Conservation (phyloP, 2,797 vertebrate genomes). For the Squalus acanthias region DNA sequence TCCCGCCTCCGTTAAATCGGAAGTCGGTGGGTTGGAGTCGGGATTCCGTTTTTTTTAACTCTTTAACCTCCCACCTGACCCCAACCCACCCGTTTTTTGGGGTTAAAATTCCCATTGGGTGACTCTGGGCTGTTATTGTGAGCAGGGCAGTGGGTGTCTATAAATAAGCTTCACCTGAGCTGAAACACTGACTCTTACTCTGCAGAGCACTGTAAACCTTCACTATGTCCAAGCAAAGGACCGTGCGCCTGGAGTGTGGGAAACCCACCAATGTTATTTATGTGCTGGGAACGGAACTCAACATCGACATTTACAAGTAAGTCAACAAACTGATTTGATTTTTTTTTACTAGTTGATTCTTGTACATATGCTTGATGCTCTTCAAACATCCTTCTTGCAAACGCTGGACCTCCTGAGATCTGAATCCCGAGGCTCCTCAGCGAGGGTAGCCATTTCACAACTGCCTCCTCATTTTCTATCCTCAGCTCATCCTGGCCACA, state of each 20-base stretch:
- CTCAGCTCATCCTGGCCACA: not conserved
- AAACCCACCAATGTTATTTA: slow-evolving; percentile 58
- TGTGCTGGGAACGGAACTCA: slow-evolving; percentile 65
- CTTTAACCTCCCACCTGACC: not conserved
- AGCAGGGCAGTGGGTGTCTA: not conserved
- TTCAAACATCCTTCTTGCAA: not conserved
- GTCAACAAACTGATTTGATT: slow-evolving; percentile 37
- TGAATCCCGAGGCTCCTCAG: not conserved
- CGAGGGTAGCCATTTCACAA: not conserved
- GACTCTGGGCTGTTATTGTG: not conserved
- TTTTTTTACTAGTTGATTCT: not conserved
- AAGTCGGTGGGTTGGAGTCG: too few relatives aligned
- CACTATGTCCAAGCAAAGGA: slow-evolving; percentile 61
- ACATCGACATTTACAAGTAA: slow-evolving; percentile 67
- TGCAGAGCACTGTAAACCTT: not conserved
- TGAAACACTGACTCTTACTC: not conserved
- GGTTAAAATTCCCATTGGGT: not conserved
- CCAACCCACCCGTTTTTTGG: not conserved
- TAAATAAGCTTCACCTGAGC: not conserved
- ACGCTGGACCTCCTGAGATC: not conserved
- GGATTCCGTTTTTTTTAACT: too few relatives aligned
- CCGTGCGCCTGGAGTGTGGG: slow-evolving; percentile 65
- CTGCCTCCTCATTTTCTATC: not conserved
- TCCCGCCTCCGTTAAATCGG: too few relatives aligned
- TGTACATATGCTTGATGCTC: not conserved